These are phyloP conservation scores for Trachelus troglodyta DNA, from an alignment of 2,888 invertebrate genomes.

Conservation along the genomic window DNA sequence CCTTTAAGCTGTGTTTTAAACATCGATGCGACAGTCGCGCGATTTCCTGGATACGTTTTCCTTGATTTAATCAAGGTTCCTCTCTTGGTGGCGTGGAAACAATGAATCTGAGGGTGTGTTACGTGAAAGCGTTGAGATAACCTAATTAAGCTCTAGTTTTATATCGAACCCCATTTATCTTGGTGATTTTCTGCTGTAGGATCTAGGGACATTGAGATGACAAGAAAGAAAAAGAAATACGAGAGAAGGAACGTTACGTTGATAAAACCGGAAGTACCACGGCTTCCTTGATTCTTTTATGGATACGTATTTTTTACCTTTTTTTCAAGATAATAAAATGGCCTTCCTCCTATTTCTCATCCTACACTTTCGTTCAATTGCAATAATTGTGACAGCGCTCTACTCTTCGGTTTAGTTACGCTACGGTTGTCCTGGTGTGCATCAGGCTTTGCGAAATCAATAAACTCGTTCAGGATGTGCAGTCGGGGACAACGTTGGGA, in stretches of 20 bases:
- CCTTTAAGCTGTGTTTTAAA: background rate
- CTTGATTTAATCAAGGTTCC: background rate
- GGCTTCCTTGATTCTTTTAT: background rate
- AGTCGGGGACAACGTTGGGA: constrained; percentile 47
- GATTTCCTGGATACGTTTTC: background rate
- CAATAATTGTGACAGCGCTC: background rate
- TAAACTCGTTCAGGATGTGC: constrained; percentile 53
- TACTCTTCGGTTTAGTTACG: background rate
- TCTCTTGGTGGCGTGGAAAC: no score
- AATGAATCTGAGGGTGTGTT: no score
- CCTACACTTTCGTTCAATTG: background rate
- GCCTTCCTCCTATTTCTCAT: background rate
- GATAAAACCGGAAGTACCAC: background rate
- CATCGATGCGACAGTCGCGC: background rate
- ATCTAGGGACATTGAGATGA: background rate
- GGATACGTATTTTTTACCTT: background rate
- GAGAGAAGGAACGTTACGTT: background rate
- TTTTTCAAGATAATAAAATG: background rate
- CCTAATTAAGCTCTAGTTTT: background rate
- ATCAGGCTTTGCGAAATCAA: constrained; percentile 53
- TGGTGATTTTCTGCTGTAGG: background rate
- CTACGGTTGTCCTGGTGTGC: background rate
- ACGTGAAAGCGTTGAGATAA: no score
- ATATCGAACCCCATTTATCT: background rate
- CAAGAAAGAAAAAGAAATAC: background rate